Percentiles rank a stretch among this genome's conserved stretches.
phyloP scores from a whole-genome alignment of 2,797 vertebrate genomes.

The Sphenodon punctatus region DNA sequence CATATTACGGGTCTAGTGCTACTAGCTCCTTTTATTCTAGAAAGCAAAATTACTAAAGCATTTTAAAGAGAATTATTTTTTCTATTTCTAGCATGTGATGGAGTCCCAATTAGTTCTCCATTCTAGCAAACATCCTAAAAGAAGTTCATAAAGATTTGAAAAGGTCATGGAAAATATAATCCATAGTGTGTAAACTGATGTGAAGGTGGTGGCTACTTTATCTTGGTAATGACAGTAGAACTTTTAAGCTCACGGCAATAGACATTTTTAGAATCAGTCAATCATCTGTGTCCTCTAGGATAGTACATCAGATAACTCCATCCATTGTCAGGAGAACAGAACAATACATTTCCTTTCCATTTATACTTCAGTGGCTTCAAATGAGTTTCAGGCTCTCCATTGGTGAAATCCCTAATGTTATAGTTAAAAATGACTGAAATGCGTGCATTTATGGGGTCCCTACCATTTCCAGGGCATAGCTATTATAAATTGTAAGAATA shows the following conservation, averaged over 20 bases:
- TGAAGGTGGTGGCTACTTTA: neutral
- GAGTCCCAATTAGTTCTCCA: neutral
- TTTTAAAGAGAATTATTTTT: neutral
- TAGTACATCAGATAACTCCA: neutral
- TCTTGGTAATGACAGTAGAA: neutral
- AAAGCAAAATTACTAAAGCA: neutral
- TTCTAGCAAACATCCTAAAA: neutral
- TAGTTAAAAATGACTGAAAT: neutral
- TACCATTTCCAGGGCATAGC: neutral
- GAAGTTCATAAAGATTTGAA: neutral
- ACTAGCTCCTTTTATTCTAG: neutral
- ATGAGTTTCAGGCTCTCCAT: constrained; percentile 14
- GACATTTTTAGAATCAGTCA: neutral
- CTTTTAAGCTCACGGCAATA: neutral
- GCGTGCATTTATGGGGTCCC: constrained; percentile 21
- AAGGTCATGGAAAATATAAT: neutral
- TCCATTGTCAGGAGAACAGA: neutral
- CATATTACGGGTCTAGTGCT: neutral
- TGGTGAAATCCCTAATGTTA: constrained; percentile 31
- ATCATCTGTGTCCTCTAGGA: neutral
- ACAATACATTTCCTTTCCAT: neutral
- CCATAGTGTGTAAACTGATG: neutral
- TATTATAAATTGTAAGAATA: neutral
- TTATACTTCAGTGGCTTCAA: neutral
- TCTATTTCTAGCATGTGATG: neutral